Evolutionary conservation across 2,113 vertebrate species (phyloP), one percentile per base, ranked within the genome.

Genomic region (Todiramphus saurophagus): DNA sequence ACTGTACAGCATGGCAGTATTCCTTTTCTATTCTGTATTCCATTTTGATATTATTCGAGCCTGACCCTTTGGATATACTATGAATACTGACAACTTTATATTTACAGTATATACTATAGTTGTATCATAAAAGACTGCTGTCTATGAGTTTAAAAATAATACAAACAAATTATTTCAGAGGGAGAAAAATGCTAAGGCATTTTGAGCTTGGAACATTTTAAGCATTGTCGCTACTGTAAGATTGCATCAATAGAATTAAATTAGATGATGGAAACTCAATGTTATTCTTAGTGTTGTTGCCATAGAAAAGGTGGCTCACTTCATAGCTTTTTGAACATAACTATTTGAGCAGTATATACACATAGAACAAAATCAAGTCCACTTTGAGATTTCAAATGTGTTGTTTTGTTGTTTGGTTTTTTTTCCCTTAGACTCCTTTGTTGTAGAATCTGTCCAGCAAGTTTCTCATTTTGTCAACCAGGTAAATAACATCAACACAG

Each of bases 281-380:
- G 33, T 97, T 97, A 93, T 96, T 80, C 90, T 92, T 70, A 87
- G 85, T 81, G 83, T 94, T 96, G 96, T 97, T 97, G 95, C 92
- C 89, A 96, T 97, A 97, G 95, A 95, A 97, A 93, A 95, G 63
- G 70, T 94, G 56, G 35, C 79, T 93, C 74, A 68, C 33, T 87
- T 95, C 73, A 62, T 30, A 68, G 80, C 82, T 94, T 95, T 85
- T 90, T 92, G 74, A 91, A 67, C 46, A 21, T 68, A 95, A 78
- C 62, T 92, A 2, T 93, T 70, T 93, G 78, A 97, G 66, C 27
- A 90, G 35, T 10, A 87, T 93, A 77, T 87, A 88, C 90, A 94
- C 79, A 85, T 66, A 93, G 60, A 94, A 73, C 27, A 75, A 85
- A 86, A 55, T 60, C 73, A 94, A 84, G 43, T 67, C 73, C 30